Evolutionary conservation across 2,888 invertebrate species (phyloP).

Genomic region (Dasypolia templi): DNA sequence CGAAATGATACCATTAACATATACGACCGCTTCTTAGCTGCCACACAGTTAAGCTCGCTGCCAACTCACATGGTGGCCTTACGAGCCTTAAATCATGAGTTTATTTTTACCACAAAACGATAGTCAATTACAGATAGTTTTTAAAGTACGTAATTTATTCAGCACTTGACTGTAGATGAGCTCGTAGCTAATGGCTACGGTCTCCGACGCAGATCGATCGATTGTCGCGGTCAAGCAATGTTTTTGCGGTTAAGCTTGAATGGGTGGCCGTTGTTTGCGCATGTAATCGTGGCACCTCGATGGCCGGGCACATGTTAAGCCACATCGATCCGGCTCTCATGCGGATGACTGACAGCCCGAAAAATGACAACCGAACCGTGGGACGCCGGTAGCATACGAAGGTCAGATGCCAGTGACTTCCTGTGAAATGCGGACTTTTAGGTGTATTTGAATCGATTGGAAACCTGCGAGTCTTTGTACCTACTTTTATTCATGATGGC

Average conservation of each 20-base stretch:
- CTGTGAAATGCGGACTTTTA: conserved; percentile 7
- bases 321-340: conserved; percentile 34
- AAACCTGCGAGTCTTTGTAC: not conserved
- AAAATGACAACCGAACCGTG: conserved; percentile 42
- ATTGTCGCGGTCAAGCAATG: conserved; percentile 31
- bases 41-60: conserved; percentile 43
- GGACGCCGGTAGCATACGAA: conserved; percentile 42
- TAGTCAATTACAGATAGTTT: not conserved
- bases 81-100: conserved; percentile 23
- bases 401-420: conserved; percentile 43
- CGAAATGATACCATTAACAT: conserved; percentile 54
- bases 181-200: conserved; percentile 12
- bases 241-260: conserved; percentile 34
- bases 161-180: not conserved
- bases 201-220: conserved; percentile 27
- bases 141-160: not conserved
- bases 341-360: conserved; percentile 26
- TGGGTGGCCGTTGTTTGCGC: conserved; percentile 35
- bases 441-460: not conserved
- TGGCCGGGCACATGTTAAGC: conserved; percentile 28
- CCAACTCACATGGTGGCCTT: conserved; percentile 36
- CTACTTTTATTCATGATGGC: not conserved
- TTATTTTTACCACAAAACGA: conserved; percentile 32
- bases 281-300: conserved; percentile 29
- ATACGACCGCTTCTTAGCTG: conserved; percentile 51